Evolutionary conservation across 2,888 invertebrate species (phyloP).

Genomic region (Hypolimnas misippus): DNA sequence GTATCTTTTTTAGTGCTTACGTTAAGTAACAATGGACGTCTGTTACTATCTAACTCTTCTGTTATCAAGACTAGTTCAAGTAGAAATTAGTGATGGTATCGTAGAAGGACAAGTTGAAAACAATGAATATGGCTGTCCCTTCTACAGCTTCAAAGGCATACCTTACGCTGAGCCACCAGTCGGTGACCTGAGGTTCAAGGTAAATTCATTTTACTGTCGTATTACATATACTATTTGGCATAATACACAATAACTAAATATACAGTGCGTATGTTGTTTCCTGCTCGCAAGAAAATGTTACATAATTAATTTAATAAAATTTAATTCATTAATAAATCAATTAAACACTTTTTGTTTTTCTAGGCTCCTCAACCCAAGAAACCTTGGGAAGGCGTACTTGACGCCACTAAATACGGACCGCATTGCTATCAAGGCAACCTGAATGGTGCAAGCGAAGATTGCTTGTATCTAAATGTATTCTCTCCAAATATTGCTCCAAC

Average conservation of each 20-base stretch:
- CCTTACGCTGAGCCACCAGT: conserved; percentile 66
- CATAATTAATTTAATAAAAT: no score
- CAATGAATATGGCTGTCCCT: conserved; percentile 54
- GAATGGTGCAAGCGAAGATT: not conserved
- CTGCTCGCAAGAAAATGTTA: no score
- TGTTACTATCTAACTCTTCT: not conserved
- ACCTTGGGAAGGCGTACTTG: not conserved
- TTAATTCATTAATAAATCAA: no score
- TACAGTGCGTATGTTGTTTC: no score
- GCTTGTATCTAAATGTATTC: not conserved
- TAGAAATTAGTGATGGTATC: conserved; percentile 53
- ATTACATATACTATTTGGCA: no score
- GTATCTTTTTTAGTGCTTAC: no score
- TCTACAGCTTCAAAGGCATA: conserved; percentile 66
- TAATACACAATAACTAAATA: no score
- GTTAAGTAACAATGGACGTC: not conserved
- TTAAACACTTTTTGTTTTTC: no score
- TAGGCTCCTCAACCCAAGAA: conserved; percentile 2
- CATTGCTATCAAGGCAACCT: not conserved
- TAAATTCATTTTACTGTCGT: no score
- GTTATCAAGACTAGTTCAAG: conserved; percentile 10
- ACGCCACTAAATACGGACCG: not conserved
- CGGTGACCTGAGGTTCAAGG: conserved; percentile 64
- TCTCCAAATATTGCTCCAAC: not conserved
- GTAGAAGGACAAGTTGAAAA: conserved; percentile 56